Percentiles rank a stretch among this genome's conserved stretches.
Evolutionary conservation across 2,888 invertebrate genomes (phyloP).

Genomic region (Globia sparganii): DNA sequence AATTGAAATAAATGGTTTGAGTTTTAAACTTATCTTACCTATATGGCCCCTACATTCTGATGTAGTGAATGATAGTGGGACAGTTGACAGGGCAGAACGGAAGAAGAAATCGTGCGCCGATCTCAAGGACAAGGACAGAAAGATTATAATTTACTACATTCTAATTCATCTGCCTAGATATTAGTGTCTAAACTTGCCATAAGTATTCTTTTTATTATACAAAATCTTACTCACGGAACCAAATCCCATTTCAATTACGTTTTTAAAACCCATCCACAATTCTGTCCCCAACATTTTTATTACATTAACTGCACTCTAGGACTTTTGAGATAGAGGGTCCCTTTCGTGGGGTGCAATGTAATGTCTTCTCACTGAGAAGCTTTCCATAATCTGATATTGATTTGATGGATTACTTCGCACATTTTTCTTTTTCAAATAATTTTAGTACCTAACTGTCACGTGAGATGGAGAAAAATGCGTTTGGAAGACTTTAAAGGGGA

Average conservation of each 20-base stretch:
- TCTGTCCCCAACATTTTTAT: conserved; percentile 55
- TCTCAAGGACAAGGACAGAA: not conserved
- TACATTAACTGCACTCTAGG: conserved; percentile 59
- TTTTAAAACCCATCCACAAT: conserved; percentile 29
- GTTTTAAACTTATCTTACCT: not conserved
- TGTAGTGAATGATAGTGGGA: not conserved
- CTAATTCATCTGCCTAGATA: not conserved
- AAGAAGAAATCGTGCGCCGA: not conserved
- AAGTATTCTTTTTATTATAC: not conserved
- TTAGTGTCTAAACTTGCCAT: not conserved
- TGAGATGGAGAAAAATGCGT: not conserved
- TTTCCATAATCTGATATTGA: conserved; percentile 66
- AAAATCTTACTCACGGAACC: conserved; percentile 39
- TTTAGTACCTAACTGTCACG: not conserved
- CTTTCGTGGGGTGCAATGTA: conserved; percentile 69
- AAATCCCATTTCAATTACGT: conserved; percentile 18
- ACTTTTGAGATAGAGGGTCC: conserved; percentile 59
- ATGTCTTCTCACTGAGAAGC: conserved; percentile 68
- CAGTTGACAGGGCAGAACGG: not conserved
- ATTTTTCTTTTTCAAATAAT: conserved; percentile 10
- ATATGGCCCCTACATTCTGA: not conserved
- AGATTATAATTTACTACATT: not conserved
- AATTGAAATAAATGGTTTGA: no score
- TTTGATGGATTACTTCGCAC: conserved; percentile 66
- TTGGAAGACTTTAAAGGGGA: not conserved